Evolutionary conservation across 1,140 invertebrate species (phyloP).

Genomic region (Sesamia nonagrioides): DNA sequence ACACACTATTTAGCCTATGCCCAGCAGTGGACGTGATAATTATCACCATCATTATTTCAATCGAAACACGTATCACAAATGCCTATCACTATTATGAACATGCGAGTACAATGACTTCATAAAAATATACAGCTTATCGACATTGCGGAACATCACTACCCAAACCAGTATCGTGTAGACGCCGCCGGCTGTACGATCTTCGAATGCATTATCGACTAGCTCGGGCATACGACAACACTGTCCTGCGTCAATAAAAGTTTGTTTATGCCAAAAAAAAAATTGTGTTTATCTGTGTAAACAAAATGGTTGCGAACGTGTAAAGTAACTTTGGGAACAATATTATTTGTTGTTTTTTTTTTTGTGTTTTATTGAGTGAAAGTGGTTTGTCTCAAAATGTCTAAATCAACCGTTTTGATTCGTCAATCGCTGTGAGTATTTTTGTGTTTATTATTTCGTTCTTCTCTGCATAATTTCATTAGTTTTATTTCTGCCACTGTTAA

Average conservation of each 20-base stretch:
- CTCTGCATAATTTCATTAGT: not conserved
- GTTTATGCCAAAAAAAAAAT: slow-evolving; percentile 4
- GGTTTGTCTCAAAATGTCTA: slow-evolving; percentile 58
- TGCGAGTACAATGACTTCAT: slow-evolving; percentile 6
- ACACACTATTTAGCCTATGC: slow-evolving; percentile 5
- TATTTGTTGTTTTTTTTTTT: slow-evolving; percentile 16
- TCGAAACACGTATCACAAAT: too few species aligned
- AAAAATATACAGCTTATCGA: slow-evolving; percentile 45
- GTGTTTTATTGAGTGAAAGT: slow-evolving; percentile 38
- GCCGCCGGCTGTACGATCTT: slow-evolving; percentile 43
- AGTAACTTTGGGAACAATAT: slow-evolving; percentile 29
- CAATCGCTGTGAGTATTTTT: slow-evolving; percentile 64
- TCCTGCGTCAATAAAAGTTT: slow-evolving; percentile 32
- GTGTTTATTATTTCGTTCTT: slow-evolving; percentile 30
- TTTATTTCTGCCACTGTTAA: not conserved
- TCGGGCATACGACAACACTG: slow-evolving; percentile 44
- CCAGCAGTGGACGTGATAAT: not conserved
- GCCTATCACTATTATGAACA: not conserved
- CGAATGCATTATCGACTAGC: slow-evolving; percentile 54
- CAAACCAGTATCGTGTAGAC: slow-evolving; percentile 47
- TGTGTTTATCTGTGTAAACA: slow-evolving; percentile 20
- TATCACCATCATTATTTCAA: not conserved
- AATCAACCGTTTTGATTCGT: slow-evolving; percentile 60
- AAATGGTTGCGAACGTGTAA: slow-evolving; percentile 38
- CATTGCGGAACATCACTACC: slow-evolving; percentile 42